Conservation (phyloP, 2,113 vertebrate species). For the Carettochelys insculpta region DNA sequence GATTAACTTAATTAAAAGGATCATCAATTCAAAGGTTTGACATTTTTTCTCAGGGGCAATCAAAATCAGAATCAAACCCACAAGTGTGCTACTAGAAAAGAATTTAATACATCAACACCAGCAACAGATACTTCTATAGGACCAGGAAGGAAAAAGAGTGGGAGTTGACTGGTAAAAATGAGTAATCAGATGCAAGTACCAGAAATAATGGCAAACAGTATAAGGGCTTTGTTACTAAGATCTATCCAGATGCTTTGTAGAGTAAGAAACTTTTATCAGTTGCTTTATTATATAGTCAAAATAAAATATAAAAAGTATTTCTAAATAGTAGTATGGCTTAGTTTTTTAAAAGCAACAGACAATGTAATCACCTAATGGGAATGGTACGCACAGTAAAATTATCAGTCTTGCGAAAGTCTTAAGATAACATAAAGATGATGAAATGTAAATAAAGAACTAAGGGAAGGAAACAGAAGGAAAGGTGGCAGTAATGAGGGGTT, state of each 20-base stretch:
- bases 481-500: not conserved
- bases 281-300: not conserved
- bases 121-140: not conserved
- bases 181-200: not conserved
- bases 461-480: not conserved
- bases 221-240: rapidly evolving
- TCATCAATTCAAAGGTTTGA: not conserved
- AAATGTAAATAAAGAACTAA: not conserved
- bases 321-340: not conserved
- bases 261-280: not conserved
- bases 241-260: rapidly evolving
- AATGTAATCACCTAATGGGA: not conserved
- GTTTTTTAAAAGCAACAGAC: not conserved
- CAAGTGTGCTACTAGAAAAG: not conserved
- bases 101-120: not conserved
- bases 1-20: not conserved
- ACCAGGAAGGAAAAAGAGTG: not conserved
- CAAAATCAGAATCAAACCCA: not conserved
- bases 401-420: not conserved
- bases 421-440: not conserved
- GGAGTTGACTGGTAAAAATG: not conserved
- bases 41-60: not conserved
- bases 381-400: not conserved
- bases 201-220: not conserved
- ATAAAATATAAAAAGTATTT: not conserved